Conservation (phyloP, 2,113 vertebrate species). For the Centropus bengalensis region DNA sequence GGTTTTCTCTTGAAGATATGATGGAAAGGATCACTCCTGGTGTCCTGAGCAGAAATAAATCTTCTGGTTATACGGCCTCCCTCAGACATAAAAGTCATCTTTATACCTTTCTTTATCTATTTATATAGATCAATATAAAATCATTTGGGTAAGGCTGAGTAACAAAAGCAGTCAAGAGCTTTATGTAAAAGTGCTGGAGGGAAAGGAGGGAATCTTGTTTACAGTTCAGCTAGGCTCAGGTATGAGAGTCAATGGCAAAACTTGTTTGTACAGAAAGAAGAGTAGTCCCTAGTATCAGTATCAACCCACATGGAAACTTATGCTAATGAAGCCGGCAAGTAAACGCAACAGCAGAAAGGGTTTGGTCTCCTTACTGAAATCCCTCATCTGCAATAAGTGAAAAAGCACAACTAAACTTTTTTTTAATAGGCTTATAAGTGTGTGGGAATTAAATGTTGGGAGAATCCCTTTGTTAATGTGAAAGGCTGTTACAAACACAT, state of each 20-base stretch:
- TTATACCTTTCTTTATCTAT: background rate
- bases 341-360: background rate
- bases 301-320: background rate
- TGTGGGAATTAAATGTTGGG: background rate
- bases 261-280: background rate
- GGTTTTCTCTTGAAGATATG: background rate
- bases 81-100: background rate
- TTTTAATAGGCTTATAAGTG: background rate
- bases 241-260: slow-evolving; percentile 1
- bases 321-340: background rate
- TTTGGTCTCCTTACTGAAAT: background rate
- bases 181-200: background rate
- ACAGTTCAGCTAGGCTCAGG: background rate
- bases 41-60: background rate
- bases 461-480: background rate
- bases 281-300: background rate
- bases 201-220: slow-evolving; percentile 32
- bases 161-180: background rate
- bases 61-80: background rate
- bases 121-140: background rate
- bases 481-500: background rate
- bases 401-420: background rate
- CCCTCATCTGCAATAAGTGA: background rate
- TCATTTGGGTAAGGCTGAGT: background rate
- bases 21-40: background rate